These are phyloP conservation scores for Whitmania pigra DNA, from an alignment of 1,140 invertebrate species.

Conservation along the genomic window DNA sequence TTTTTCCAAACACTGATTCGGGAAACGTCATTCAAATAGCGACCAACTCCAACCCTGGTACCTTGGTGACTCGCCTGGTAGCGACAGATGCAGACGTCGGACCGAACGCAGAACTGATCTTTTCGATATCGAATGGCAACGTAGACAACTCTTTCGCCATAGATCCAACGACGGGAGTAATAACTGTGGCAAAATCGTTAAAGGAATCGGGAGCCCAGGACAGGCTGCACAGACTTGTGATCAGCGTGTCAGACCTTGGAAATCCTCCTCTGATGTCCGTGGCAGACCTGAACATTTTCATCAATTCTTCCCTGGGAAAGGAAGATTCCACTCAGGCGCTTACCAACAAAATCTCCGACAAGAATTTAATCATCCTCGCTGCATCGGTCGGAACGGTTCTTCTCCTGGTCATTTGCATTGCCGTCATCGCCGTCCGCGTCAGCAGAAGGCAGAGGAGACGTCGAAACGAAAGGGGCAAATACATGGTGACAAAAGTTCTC, in stretches of 20 bases:
- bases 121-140: slow-evolving; percentile 89
- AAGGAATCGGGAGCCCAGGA: background rate
- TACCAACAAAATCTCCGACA: background rate
- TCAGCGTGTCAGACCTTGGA: slow-evolving; percentile 2
- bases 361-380: slow-evolving; percentile 8
- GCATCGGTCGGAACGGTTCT: background rate
- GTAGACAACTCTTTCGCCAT: slow-evolving; percentile 84
- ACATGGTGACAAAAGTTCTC: background rate
- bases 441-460: slow-evolving; percentile 6
- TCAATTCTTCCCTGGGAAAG: slow-evolving; percentile 5
- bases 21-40: slow-evolving; percentile 26
- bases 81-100: slow-evolving; percentile 76
- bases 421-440: background rate
- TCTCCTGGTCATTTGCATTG: slow-evolving; percentile 7
- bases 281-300: slow-evolving; percentile 9
- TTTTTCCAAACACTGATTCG: slow-evolving; percentile 31
- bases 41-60: background rate
- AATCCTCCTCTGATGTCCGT: slow-evolving; percentile 13
- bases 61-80: slow-evolving; percentile 47
- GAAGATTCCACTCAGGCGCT: slow-evolving; percentile 2
- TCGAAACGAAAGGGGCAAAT: background rate
- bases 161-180: slow-evolving; percentile 75
- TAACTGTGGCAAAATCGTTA: slow-evolving; percentile 34
- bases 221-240: slow-evolving; percentile 3
- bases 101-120: slow-evolving; percentile 67